Conservation (phyloP, 2,113 vertebrate species). For the Brachypteracias leptosomus region DNA sequence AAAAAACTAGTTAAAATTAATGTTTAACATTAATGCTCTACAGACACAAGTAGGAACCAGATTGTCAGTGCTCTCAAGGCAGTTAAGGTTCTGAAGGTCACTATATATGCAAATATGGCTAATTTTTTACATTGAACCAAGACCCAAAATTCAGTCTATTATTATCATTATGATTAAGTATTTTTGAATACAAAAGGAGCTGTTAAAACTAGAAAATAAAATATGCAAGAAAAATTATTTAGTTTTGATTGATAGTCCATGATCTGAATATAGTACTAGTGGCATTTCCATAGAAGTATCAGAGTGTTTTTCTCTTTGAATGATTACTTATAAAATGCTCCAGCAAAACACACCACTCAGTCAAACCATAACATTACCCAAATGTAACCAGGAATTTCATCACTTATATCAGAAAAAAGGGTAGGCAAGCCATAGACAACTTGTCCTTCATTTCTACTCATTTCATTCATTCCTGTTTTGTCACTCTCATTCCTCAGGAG, state of each 20-base stretch:
- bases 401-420: neutral
- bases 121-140: neutral
- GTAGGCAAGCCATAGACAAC: neutral
- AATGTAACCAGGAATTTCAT: neutral
- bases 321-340: neutral
- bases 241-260: neutral
- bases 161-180: neutral
- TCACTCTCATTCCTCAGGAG: neutral
- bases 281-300: neutral
- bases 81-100: neutral
- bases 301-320: neutral
- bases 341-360: neutral
- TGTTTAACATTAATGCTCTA: neutral
- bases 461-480: neutral
- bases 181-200: neutral
- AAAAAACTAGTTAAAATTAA: neutral
- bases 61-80: neutral
- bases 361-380: neutral
- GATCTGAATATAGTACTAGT: neutral
- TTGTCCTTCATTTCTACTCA: neutral
- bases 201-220: neutral
- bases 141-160: fast-evolving
- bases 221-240: fast-evolving
- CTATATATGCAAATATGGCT: neutral
- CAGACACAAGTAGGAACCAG: neutral